A percentile compares a stretch with the other conserved stretches of the same genome.
Evolutionary conservation across 1,140 invertebrate genomes (phyloP).

Genomic region (Cataglyphis hispanica): DNA sequence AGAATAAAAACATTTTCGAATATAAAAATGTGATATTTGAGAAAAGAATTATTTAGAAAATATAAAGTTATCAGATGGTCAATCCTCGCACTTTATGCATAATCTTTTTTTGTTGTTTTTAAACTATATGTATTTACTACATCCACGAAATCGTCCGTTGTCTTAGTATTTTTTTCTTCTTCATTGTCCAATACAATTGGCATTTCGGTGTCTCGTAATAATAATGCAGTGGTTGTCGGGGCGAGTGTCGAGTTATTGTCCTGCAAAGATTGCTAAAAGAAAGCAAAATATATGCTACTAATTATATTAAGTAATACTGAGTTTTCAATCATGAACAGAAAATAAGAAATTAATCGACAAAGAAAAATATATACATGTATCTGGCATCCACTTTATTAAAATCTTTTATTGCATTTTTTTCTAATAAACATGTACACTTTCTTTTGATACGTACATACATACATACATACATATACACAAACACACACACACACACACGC

Average conservation of each 20-base stretch:
- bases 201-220: constrained; percentile 72
- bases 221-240: constrained; percentile 65
- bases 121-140: neutral
- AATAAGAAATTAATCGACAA: neutral
- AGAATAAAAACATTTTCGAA: neutral
- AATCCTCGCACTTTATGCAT: neutral
- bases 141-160: constrained; percentile 8
- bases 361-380: neutral
- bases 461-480: no score
- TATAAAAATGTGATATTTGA: neutral
- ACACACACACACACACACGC: no score
- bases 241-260: constrained; percentile 72
- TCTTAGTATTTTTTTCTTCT: constrained; percentile 46
- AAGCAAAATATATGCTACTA: neutral
- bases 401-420: no score
- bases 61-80: neutral
- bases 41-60: neutral
- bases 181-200: constrained; percentile 41
- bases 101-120: neutral
- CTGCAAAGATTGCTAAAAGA: constrained; percentile 79
- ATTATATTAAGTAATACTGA: neutral
- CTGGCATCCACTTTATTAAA: no score
- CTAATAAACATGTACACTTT: no score
- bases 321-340: neutral
- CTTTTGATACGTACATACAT: no score